These are phyloP conservation scores for Heteropelma amictum DNA, from an alignment of 2,888 invertebrate species.

Conservation along the genomic window DNA sequence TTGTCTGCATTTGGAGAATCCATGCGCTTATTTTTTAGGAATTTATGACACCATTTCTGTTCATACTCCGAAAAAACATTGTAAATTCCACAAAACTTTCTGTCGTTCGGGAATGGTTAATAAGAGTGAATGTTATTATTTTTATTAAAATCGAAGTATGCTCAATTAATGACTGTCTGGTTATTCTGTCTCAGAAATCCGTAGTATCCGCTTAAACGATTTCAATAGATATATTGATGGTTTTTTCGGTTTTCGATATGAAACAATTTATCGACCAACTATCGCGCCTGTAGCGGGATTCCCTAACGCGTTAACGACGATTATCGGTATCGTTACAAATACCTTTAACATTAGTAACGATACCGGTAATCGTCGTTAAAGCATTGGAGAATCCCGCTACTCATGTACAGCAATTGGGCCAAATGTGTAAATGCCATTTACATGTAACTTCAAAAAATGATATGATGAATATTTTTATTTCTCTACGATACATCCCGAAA, in stretches of 20 bases:
- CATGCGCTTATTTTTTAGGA: constrained; percentile 16
- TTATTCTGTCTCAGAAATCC: not conserved
- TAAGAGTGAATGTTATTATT: constrained; percentile 11
- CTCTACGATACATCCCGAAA: constrained; percentile 41
- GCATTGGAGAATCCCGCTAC: too few relatives aligned
- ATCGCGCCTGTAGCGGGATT: constrained; percentile 6
- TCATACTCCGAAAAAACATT: constrained; percentile 25
- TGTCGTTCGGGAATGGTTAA: constrained; percentile 24
- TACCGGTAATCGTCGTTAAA: too few relatives aligned
- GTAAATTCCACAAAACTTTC: constrained; percentile 36
- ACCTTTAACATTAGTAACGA: too few relatives aligned
- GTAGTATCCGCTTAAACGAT: not conserved
- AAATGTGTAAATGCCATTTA: constrained; percentile 20
- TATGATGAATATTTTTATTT: constrained; percentile 46
- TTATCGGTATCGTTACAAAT: not conserved
- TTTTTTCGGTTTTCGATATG: constrained; percentile 5
- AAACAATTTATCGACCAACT: not conserved
- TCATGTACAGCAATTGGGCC: not conserved
- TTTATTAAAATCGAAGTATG: not conserved
- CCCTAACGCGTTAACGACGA: not conserved
- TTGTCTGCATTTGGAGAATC: too few relatives aligned
- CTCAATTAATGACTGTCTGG: not conserved
- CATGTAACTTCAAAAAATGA: constrained; percentile 39
- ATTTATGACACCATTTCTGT: constrained; percentile 30
- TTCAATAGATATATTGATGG: not conserved